Percentiles rank a stretch among this genome's conserved stretches.
These are phyloP conservation scores for Galleria mellonella DNA, from an alignment of 1,140 invertebrate species.

Conservation along the genomic window DNA sequence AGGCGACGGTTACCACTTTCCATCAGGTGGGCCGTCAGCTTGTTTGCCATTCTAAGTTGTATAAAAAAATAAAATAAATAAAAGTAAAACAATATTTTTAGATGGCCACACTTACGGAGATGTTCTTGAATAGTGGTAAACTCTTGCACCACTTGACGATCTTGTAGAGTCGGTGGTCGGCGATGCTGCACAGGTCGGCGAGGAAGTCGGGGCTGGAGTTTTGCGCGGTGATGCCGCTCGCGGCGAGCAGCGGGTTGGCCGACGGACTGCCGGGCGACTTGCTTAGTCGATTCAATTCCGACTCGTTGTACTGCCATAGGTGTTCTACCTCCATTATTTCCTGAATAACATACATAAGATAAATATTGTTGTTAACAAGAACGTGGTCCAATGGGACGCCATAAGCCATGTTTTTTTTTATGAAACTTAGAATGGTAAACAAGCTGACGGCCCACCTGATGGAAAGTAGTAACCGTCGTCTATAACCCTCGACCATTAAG, in stretches of 20 bases:
- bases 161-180: conserved; percentile 96
- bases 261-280: conserved; percentile 58
- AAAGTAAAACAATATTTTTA: too few relatives aligned
- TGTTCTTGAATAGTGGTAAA: conserved; percentile 96
- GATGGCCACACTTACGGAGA: conserved; percentile 86
- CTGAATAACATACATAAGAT: conserved; percentile 58
- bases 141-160: conserved; percentile 99
- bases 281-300: conserved; percentile 77
- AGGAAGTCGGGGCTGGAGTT: conserved; percentile 89
- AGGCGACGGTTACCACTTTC: too few relatives aligned
- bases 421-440: too few relatives aligned
- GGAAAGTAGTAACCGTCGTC: too few relatives aligned
- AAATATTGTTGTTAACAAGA: neutral
- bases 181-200: conserved; percentile 92
- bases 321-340: conserved; percentile 97
- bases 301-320: conserved; percentile 92
- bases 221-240: conserved; percentile 76
- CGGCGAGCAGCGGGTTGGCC: conserved; percentile 77
- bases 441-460: too few relatives aligned
- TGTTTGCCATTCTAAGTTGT: too few relatives aligned
- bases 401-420: too few relatives aligned
- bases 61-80: too few relatives aligned
- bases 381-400: too few relatives aligned
- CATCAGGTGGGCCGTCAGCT: too few relatives aligned
- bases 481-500: too few relatives aligned